Evolutionary conservation across 1,140 invertebrate species (phyloP).

Genomic region (Proctacanthus coquilletti): DNA sequence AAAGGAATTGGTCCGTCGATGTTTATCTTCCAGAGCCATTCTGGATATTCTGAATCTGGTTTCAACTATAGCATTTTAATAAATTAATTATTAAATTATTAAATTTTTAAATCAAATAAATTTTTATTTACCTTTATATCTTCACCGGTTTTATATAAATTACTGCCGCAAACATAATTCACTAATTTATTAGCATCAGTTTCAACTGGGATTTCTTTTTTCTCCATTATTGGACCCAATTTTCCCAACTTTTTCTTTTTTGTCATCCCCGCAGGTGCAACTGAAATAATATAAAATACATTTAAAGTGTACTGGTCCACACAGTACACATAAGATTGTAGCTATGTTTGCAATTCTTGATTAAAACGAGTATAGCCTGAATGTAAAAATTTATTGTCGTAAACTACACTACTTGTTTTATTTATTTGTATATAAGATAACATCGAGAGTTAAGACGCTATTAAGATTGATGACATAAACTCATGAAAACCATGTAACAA

Average conservation of each 20-base stretch:
- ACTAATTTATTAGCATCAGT: constrained; percentile 67
- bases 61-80: constrained; percentile 38
- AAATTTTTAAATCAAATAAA: neutral
- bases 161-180: constrained; percentile 72
- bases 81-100: neutral
- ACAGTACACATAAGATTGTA: neutral
- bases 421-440: too few species aligned
- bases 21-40: constrained; percentile 75
- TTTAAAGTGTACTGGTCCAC: neutral
- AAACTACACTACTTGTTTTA: too few species aligned
- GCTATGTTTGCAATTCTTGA: too few species aligned
- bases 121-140: constrained; percentile 46
- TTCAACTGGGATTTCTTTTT: constrained; percentile 67
- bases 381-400: too few species aligned
- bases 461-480: too few species aligned
- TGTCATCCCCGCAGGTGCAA: constrained; percentile 9
- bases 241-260: constrained; percentile 45
- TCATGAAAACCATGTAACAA: too few species aligned
- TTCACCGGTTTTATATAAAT: constrained; percentile 60
- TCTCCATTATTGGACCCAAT: constrained; percentile 41
- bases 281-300: constrained; percentile 3
- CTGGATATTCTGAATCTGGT: constrained; percentile 78
- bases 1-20: constrained; percentile 41
- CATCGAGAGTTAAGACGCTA: too few species aligned
- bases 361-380: too few species aligned